Base-by-base conservation (phyloP, 2,888 invertebrate genomes). In the Nematopogon swammerdamellus region DNA sequence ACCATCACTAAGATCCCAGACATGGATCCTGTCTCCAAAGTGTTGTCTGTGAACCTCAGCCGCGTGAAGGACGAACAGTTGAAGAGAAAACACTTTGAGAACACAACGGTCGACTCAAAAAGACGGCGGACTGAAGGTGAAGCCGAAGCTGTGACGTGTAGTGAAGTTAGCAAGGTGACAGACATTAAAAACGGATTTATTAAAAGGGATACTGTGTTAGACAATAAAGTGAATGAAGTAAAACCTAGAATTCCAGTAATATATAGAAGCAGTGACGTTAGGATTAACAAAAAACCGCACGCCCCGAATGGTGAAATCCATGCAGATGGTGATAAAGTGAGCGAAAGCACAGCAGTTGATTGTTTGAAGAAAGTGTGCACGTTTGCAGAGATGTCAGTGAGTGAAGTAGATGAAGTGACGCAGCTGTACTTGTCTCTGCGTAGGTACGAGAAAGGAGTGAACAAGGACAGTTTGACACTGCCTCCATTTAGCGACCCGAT, bases 401-500 rank as follows among this genome's bases (percentile, higher is more conserved):
- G 70, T 19, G 79, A 79, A 56, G 69, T 75, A 50, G 64, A 60
- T 52, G 58, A 64, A 17, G 70, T 75, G 45, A 69, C 74, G 16
- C 68, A 70, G 50, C 57, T 79, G 50, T 77, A 74, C 54, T 58
- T 69, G 45, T 64, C 76, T 20, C 70, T 65, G 52, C 63, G 57
- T 50, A 64, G 62, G 53, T 76, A 79, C 52, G 72, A 76, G 60
- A 69, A 67, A 54, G 68, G 74, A 0, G 60, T 58, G 42, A 67
- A 67, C 46, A 43, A 25, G n/a, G 68, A 70, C 47, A 36, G 36
- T 14, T 57, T 79, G 48, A 56, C 56, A 51, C 57, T 79, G 58
- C 79, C 77, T n/a, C 72, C 75, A 1, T 57, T 72, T 14, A 61
- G 73, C 3, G 74, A 79, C 55, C 68, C 76, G 5, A 74, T 77